Conservation (phyloP, 2,113 vertebrate genomes). For the Macrotus californicus region DNA sequence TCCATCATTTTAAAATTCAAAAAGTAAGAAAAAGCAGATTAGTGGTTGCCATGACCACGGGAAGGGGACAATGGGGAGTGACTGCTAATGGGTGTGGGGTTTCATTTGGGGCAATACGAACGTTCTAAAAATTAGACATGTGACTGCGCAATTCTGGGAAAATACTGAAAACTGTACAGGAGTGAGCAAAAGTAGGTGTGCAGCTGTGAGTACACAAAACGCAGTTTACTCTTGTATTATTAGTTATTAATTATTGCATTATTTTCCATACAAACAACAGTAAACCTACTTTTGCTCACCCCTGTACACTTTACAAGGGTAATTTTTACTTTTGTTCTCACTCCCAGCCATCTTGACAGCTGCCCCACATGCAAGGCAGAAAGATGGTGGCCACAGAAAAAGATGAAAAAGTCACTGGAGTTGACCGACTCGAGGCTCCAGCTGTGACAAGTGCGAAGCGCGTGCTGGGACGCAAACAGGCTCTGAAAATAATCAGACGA, state of each 20-base stretch:
- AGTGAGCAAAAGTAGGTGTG: no score
- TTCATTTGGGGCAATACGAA: not conserved
- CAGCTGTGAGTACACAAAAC: no score
- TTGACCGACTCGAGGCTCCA: not conserved
- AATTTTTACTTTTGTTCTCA: not conserved
- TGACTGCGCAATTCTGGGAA: not conserved
- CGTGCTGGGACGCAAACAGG: not conserved
- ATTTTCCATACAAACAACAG: no score
- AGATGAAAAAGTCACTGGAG: not conserved
- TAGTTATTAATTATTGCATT: no score
- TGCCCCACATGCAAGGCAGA: not conserved
- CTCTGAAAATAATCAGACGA: not conserved
- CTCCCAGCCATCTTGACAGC: not conserved
- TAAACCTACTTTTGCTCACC: not conserved
- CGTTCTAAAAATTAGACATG: not conserved
- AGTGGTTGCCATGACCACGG: not conserved
- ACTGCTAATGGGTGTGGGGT: not conserved
- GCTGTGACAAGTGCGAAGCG: not conserved
- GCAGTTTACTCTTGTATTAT: no score
- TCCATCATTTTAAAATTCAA: slow-evolving; percentile 31
- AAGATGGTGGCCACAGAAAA: not conserved
- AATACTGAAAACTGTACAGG: not conserved
- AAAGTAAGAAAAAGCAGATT: not conserved
- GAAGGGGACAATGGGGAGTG: not conserved
- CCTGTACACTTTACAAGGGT: not conserved